Conservation (phyloP, 2,888 invertebrate genomes). For the Therioaphis trifolii region DNA sequence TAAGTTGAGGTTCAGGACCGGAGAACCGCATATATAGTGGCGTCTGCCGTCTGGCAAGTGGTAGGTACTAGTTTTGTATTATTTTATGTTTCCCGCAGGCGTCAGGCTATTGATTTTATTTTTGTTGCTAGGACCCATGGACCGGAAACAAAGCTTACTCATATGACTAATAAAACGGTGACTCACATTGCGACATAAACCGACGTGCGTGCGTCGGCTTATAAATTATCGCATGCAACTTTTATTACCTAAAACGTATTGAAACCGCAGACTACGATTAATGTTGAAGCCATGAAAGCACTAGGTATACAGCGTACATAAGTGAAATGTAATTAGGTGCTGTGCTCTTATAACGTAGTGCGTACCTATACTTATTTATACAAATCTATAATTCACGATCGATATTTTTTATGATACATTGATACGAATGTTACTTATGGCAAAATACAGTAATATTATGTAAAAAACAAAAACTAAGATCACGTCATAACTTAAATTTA, state of each 20-base stretch:
- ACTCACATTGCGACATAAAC: constrained; percentile 45
- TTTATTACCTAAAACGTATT: constrained; percentile 25
- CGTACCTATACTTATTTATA: too few relatives aligned
- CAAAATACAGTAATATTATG: too few relatives aligned
- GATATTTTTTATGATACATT: too few relatives aligned
- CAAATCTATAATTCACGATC: not conserved
- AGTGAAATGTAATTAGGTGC: not conserved
- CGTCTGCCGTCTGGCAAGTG: not conserved
- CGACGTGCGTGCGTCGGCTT: constrained; percentile 36
- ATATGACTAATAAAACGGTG: constrained; percentile 45
- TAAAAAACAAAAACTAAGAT: too few relatives aligned
- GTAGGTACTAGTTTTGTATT: not conserved
- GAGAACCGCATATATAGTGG: not conserved
- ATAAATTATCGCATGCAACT: constrained; percentile 23
- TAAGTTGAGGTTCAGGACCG: too few relatives aligned
- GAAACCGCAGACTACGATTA: too few relatives aligned
- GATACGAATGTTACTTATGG: not conserved
- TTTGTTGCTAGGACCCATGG: constrained; percentile 57
- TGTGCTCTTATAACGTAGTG: not conserved
- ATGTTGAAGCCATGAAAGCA: not conserved
- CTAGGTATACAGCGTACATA: not conserved
- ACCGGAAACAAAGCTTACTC: constrained; percentile 54
- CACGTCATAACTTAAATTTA: too few relatives aligned
- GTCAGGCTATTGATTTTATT: constrained; percentile 54
- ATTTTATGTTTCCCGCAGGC: constrained; percentile 47